Percentiles rank a stretch among this genome's conserved stretches.
phyloP scores from a whole-genome alignment of 2,888 invertebrate species.

The Drosophila antonietae region DNA sequence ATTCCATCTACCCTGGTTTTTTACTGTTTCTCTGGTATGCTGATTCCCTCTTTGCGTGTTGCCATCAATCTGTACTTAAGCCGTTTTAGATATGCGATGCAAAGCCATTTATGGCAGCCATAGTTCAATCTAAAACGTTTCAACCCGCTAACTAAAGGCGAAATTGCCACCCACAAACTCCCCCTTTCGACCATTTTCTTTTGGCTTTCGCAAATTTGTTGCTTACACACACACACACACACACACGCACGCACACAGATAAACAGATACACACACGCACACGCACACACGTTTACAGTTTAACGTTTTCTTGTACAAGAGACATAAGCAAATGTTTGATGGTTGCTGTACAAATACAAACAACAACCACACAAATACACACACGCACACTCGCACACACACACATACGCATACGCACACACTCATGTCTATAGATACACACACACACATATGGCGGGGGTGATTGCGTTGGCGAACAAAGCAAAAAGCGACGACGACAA shows the following conservation, averaged over 20 bases:
- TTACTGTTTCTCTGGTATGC: neutral
- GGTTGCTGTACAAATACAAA: constrained; percentile 82
- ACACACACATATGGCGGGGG: constrained; percentile 48
- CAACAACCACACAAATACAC: constrained; percentile 58
- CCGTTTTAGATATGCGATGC: constrained; percentile 69
- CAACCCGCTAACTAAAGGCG: constrained; percentile 69
- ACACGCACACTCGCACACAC: constrained; percentile 15
- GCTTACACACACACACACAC: constrained; percentile 30
- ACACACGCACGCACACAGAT: neutral
- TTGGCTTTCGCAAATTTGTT: constrained; percentile 70
- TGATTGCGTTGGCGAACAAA: constrained; percentile 74
- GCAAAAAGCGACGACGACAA: constrained; percentile 49
- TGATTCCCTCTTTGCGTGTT: constrained; percentile 38
- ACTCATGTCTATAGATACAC: constrained; percentile 16
- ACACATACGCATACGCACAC: constrained; percentile 18
- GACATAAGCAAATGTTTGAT: constrained; percentile 79
- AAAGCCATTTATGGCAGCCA: constrained; percentile 73
- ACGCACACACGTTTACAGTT: constrained; percentile 46
- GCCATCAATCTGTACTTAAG: constrained; percentile 70
- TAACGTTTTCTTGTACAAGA: constrained; percentile 53
- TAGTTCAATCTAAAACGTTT: constrained; percentile 74
- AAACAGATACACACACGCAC: constrained; percentile 6
- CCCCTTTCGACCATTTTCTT: constrained; percentile 70
- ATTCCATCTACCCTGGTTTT: constrained; percentile 5
- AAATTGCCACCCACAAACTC: constrained; percentile 59